Base-by-base conservation (phyloP, 1,140 invertebrate species). In the Nebria ingens region DNA sequence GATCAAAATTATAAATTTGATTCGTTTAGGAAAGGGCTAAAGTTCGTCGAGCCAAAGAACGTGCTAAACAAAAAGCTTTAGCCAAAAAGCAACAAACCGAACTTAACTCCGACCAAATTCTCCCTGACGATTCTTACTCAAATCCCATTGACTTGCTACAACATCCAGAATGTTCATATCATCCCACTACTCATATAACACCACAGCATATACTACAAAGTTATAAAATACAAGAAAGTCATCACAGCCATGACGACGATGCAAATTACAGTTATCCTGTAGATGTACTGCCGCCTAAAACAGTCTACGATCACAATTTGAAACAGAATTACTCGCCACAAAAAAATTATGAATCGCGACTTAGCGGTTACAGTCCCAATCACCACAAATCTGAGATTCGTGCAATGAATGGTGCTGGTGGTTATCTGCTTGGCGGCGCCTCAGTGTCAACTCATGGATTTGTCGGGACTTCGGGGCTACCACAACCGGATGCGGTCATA, bases 31-130 rank as follows among this genome's bases (percentile, higher is more conserved):
- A 92, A 66, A 80, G 81, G 59, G 80, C 81, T 4, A 84, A 83
- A 65, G 77, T 79, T 1, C 79, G 77, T 62, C 71, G 84, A 56
- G 84, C 85, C 0, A 77, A 79, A 62, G 71, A 60, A 50, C 71
- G 76, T 61, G 81, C 81, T 0, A 79, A 73, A 55, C 79, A 84
- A 61, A 86, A 81, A 63, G 83, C 84, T 34, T 67, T 84, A 21
- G 73, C 80, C 42, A 81, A 79, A 61, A 79, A 81, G 58, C 73
- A 73, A 58, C 67, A 73, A 61, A 61, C 62, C 52, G 52, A 64
- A 56, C 62, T 64, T 42, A 70, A 71, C 40, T 60, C 69, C 3
- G 68, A 71, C n/a, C 66, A 67, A 59, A 58, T 68, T 21, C 54
- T 69, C 60, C 65, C 67, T 2, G 63, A 71, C 58, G 59, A 70